These are phyloP conservation scores for Aplodontia rufa DNA, from an alignment of 2,113 vertebrate species.

Conservation along the genomic window DNA sequence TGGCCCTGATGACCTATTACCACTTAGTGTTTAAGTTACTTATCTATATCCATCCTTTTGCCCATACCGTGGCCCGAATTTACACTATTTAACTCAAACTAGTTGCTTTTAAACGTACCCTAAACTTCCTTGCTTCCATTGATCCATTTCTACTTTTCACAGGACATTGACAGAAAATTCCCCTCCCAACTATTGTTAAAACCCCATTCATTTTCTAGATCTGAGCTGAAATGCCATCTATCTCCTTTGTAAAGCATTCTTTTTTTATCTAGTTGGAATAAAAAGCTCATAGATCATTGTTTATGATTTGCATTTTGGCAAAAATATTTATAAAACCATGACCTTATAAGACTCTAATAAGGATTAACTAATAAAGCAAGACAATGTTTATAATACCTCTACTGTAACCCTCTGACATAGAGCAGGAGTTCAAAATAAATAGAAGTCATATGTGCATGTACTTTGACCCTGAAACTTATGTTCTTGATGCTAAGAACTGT, in stretches of 20 bases:
- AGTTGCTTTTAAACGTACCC: background rate
- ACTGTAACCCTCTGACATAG: background rate
- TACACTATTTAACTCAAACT: background rate
- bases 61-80: too few relatives aligned
- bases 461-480: background rate
- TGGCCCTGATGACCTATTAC: background rate
- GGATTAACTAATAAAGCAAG: conserved; percentile 8
- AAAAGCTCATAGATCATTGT: background rate
- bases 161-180: background rate
- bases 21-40: background rate
- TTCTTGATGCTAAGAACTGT: background rate
- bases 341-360: background rate
- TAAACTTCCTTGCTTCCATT: background rate
- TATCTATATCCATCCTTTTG: background rate
- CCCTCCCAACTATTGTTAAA: background rate
- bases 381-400: background rate
- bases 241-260: background rate
- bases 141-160: background rate
- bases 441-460: background rate
- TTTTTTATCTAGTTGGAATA: background rate
- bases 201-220: background rate
- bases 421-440: background rate
- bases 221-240: background rate
- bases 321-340: background rate
- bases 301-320: background rate